phyloP scores from a whole-genome alignment of 2,888 invertebrate species.

The Thymelicus sylvestris region DNA sequence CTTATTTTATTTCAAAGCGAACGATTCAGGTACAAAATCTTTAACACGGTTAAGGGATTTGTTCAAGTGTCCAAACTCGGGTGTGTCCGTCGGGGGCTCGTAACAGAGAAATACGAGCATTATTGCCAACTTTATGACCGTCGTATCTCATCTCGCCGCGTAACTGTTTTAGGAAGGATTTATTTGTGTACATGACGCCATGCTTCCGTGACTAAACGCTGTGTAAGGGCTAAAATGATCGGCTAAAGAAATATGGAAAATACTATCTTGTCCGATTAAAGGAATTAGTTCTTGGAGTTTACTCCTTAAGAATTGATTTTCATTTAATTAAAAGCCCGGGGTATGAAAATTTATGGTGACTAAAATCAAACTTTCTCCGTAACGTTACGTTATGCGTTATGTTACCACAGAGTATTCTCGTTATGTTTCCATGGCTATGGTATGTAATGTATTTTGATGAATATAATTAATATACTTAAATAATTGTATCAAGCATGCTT shows the following conservation, averaged over 20 bases:
- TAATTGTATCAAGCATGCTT: no score
- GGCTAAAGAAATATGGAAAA: not conserved
- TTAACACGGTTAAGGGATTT: slow-evolving; percentile 18
- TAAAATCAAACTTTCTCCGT: no score
- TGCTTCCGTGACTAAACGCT: not conserved
- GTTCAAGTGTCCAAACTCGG: slow-evolving; percentile 33
- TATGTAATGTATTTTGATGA: no score
- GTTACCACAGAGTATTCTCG: no score
- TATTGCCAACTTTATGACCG: slow-evolving; percentile 60
- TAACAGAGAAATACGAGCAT: slow-evolving; percentile 61
- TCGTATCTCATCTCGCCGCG: slow-evolving; percentile 59
- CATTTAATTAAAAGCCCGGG: no score
- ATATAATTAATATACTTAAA: no score
- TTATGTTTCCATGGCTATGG: no score
- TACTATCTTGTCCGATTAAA: no score
- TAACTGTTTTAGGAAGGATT: slow-evolving; percentile 51
- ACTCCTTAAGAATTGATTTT: no score
- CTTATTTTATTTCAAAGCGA: slow-evolving; percentile 8
- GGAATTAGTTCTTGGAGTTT: no score
- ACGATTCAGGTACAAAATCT: slow-evolving; percentile 9
- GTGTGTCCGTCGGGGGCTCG: slow-evolving; percentile 49
- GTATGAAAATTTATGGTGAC: no score
- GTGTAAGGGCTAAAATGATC: not conserved
- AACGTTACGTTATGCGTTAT: no score
- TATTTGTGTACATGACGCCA: slow-evolving; percentile 44